phyloP scores from a whole-genome alignment of 2,888 invertebrate genomes.

The Sepiola atlantica region DNA sequence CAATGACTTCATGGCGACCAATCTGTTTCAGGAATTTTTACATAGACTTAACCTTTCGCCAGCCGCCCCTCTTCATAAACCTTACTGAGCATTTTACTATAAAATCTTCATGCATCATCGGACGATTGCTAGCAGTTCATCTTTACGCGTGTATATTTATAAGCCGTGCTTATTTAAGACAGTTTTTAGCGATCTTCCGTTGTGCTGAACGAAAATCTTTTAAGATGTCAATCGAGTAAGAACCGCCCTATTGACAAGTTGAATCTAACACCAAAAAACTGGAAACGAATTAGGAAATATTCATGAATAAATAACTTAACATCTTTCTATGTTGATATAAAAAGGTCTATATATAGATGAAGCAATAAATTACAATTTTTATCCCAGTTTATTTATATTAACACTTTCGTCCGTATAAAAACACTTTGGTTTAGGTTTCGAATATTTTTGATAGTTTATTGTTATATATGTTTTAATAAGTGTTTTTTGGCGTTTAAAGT shows the following conservation, averaged over 20 bases:
- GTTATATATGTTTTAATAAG: too few relatives aligned
- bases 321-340: neutral
- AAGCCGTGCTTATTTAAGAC: neutral
- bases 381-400: too few relatives aligned
- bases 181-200: neutral
- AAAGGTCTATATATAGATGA: neutral
- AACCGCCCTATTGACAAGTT: neutral
- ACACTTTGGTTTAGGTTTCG: too few relatives aligned
- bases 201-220: neutral
- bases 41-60: neutral
- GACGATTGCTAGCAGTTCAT: neutral
- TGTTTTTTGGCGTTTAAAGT: too few relatives aligned
- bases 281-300: neutral
- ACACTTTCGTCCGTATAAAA: too few relatives aligned
- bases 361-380: too few relatives aligned
- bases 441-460: too few relatives aligned
- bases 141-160: neutral
- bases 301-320: neutral
- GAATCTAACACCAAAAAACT: neutral
- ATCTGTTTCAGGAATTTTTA: neutral
- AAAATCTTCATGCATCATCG: neutral
- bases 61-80: neutral
- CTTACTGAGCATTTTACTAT: too few relatives aligned
- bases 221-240: neutral
- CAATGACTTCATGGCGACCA: neutral